A percentile compares a stretch with the other conserved stretches of the same genome.
Evolutionary conservation across 2,888 invertebrate genomes (phyloP).

Genomic region (Thymelicus acteon): DNA sequence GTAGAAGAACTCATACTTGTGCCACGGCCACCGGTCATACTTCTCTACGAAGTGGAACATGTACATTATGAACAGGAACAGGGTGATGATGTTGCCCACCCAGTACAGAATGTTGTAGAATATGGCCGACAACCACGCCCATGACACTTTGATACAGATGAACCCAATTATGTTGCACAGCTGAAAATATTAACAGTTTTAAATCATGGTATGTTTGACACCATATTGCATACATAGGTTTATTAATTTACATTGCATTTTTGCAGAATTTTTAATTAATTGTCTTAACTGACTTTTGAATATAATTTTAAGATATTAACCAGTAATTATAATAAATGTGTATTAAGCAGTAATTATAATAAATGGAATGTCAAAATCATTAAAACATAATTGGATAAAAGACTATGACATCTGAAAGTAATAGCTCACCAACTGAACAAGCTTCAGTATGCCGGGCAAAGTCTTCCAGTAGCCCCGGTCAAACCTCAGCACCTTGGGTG

Average conservation of each 20-base stretch:
- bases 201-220: neutral
- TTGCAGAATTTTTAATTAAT: too few species aligned
- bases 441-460: constrained; percentile 90
- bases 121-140: constrained; percentile 86
- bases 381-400: too few species aligned
- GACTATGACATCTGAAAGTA: neutral
- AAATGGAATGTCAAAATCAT: too few species aligned
- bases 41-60: constrained; percentile 94
- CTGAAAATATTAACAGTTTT: constrained; percentile 68
- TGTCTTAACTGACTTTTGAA: too few species aligned
- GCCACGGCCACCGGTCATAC: constrained; percentile 92
- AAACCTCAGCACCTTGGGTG: constrained; percentile 87
- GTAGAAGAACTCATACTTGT: constrained; percentile 91
- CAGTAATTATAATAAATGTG: too few species aligned
- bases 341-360: too few species aligned
- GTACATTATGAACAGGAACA: constrained; percentile 90
- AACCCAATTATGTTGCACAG: constrained; percentile 90
- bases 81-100: constrained; percentile 91
- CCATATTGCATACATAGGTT: neutral
- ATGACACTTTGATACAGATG: constrained; percentile 90
- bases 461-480: constrained; percentile 89
- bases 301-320: too few species aligned
- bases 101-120: constrained; percentile 92
- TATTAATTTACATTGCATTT: too few species aligned
- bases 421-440: constrained; percentile 88